Evolutionary conservation across 2,113 vertebrate species (phyloP).

Genomic region (Sinosuthora webbiana): DNA sequence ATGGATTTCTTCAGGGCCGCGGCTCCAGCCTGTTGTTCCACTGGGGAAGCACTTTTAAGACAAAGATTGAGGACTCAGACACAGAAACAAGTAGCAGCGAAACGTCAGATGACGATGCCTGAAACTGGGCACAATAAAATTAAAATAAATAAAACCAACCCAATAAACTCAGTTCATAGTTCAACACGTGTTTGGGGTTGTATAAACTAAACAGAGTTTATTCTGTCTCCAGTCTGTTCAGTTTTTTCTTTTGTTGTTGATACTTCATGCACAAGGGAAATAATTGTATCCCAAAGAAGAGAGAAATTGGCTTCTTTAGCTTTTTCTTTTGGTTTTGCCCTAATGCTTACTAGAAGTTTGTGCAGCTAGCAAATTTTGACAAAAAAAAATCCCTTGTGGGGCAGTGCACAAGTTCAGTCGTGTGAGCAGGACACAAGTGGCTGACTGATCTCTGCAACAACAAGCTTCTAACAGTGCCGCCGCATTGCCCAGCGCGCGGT

Average conservation of each 20-base stretch:
- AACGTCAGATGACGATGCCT: slow-evolving; percentile 95
- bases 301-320: slow-evolving; percentile 78
- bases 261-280: slow-evolving; percentile 93
- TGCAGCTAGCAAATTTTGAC: slow-evolving; percentile 77
- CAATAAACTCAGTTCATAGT: slow-evolving; percentile 74
- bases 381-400: slow-evolving; percentile 65
- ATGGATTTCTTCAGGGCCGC: slow-evolving; percentile 87
- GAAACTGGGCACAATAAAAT: slow-evolving; percentile 72
- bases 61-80: slow-evolving; percentile 89
- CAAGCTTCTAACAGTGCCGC: slow-evolving; percentile 76
- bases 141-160: slow-evolving; percentile 70
- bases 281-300: slow-evolving; percentile 91
- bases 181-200: slow-evolving; percentile 72
- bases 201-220: slow-evolving; percentile 74
- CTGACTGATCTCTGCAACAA: slow-evolving; percentile 81
- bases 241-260: slow-evolving; percentile 76
- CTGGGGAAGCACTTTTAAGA: slow-evolving; percentile 92
- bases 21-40: slow-evolving; percentile 87
- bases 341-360: slow-evolving; percentile 87
- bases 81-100: slow-evolving; percentile 96
- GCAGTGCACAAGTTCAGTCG: slow-evolving; percentile 73
- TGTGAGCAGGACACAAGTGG: slow-evolving; percentile 66
- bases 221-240: slow-evolving; percentile 79
- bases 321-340: slow-evolving; percentile 77
- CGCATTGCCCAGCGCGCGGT: slow-evolving; percentile 68